phyloP scores from a whole-genome alignment of 2,888 invertebrate genomes.

The Microchrysa polita region DNA sequence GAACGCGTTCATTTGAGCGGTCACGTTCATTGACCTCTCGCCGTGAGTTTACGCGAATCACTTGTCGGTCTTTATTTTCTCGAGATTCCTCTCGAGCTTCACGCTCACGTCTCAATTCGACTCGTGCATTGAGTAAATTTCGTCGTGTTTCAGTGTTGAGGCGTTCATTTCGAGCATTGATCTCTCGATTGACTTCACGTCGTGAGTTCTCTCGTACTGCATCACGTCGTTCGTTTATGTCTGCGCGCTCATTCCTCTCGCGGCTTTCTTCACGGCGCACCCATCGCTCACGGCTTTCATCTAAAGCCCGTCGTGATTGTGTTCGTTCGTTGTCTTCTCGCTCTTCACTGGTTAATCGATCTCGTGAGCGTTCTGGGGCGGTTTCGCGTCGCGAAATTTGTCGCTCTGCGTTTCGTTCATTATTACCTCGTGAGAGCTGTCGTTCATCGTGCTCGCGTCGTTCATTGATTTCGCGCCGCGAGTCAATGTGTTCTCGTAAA shows the following conservation, averaged over 20 bases:
- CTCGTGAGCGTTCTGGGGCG: not conserved
- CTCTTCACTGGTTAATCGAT: constrained; percentile 5
- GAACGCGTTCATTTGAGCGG: not conserved
- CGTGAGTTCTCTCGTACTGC: not conserved
- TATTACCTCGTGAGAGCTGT: too few species aligned
- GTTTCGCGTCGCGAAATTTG: constrained; percentile 3
- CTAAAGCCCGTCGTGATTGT: too few species aligned
- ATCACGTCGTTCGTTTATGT: not conserved
- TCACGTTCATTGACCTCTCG: not conserved
- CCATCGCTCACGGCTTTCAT: too few species aligned
- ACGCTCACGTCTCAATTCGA: too few species aligned
- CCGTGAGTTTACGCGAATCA: not conserved
- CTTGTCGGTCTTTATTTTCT: not conserved
- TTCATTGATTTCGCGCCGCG: not conserved
- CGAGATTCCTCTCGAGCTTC: not conserved
- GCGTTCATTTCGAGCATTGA: too few species aligned
- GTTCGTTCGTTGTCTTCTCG: constrained; percentile 3
- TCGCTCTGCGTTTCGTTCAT: not conserved
- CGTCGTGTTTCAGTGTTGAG: too few species aligned
- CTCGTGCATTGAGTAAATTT: not conserved
- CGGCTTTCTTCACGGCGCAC: too few species aligned
- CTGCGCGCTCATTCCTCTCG: not conserved
- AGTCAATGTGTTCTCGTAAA: not conserved
- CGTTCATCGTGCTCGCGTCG: constrained; percentile 10
- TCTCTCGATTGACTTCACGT: too few species aligned